These are phyloP conservation scores for Engystomops pustulosus DNA, from an alignment of 2,113 vertebrate species.

Conservation along the genomic window DNA sequence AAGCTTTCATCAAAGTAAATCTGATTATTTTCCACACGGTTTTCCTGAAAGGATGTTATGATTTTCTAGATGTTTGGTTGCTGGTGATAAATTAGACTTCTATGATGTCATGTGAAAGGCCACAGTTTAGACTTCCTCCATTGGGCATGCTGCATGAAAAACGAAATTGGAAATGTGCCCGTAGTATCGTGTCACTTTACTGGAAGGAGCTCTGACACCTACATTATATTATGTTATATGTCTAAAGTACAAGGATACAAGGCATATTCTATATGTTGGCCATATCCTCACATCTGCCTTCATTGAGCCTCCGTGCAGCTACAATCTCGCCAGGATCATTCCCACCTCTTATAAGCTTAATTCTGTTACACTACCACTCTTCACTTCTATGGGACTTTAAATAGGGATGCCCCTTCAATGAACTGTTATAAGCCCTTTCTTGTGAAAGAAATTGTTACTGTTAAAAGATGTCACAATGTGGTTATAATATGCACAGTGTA, in stretches of 20 bases:
- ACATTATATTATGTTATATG: not conserved
- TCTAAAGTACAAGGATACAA: not conserved
- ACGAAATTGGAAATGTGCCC: slow-evolving; percentile 64
- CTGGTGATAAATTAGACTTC: slow-evolving; percentile 92
- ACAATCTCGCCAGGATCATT: not conserved
- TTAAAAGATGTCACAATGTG: no score
- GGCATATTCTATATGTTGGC: not conserved
- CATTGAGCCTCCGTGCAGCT: no score
- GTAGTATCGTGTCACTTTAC: slow-evolving; percentile 49
- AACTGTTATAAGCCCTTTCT: no score
- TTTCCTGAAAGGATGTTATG: slow-evolving; percentile 99
- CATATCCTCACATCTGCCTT: not conserved
- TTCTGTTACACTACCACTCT: no score
- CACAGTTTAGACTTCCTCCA: slow-evolving; percentile 80
- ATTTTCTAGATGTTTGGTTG: slow-evolving; percentile 92
- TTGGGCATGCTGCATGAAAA: slow-evolving; percentile 67
- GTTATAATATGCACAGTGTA: no score
- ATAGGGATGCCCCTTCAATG: no score
- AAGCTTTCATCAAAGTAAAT: slow-evolving; percentile 88
- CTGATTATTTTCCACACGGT: slow-evolving; percentile 94
- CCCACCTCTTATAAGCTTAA: no score
- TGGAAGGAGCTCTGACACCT: not conserved
- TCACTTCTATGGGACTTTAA: no score
- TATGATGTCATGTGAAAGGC: slow-evolving; percentile 94
- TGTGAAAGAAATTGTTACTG: no score